Base-by-base conservation (phyloP, 2,113 vertebrate species). In the Mugil cephalus region DNA sequence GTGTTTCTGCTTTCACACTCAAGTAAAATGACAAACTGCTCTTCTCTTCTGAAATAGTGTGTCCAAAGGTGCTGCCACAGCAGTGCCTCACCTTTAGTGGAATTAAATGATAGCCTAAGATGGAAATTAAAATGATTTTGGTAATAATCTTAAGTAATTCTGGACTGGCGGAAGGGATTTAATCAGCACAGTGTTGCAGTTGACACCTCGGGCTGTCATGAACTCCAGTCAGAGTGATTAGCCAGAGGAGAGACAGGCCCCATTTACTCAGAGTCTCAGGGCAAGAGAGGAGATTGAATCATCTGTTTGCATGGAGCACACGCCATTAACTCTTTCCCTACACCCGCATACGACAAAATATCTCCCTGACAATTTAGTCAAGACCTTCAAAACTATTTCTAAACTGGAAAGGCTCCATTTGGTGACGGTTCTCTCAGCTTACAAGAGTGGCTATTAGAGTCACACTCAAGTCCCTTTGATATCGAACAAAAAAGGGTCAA, bases 101-200 rank as follows among this genome's bases (percentile, higher is more conserved):
- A 46, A 70, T 35, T 10, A 63, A 68, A 74, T 34, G 34, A 64
- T 8, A 3, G 55, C 52, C 8, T 53, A 42, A 6, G 66, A 54
- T 46, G 24, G 36, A 69, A 84, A 35, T 74, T 11, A 47, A 56
- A 78, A 82, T 48, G 39, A 80, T 55, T 69, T 69, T 39, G 18
- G 6, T 74, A 69, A 78, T 80, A 52, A 55, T 60, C 47, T 48
- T 45, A 54, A 85, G 69, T 82, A 64, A 83, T 77, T 85, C 67
- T 62, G 54, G 17, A 69, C 47, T 30, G 55, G 34, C 34, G 60
- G 40, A 39, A 7, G 13, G 18, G 47, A 66, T 80, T 79, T 61
- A 81, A 82, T 80, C 56, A 82, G 46, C 6, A 30, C 62, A 35
- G 62, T 4, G 7, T 45, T 67, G 75, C 61, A 59, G 50, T 62